Conservation (phyloP, 2,797 vertebrate species). For the Microchirus variegatus region DNA sequence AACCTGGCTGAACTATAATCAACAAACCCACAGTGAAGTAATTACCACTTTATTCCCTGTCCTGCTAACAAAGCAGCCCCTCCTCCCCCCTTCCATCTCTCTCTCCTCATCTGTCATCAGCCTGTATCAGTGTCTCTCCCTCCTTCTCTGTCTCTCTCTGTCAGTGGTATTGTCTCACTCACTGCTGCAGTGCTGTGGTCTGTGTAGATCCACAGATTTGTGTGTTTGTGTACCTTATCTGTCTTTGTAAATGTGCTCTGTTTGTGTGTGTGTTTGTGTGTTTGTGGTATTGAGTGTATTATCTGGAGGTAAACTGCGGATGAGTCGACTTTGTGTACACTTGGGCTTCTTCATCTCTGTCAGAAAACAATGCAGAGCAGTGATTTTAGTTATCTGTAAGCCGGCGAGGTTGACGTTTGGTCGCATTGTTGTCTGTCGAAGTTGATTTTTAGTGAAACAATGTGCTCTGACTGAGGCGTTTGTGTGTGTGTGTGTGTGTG, state of each 20-base stretch:
- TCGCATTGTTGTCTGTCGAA: slow-evolving; percentile 44
- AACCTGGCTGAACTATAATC: slow-evolving; percentile 82
- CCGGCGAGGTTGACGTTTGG: slow-evolving; percentile 49
- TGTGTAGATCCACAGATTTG: slow-evolving; percentile 37
- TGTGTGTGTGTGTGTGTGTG: slow-evolving; percentile 3
- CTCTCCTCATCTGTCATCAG: slow-evolving; percentile 55
- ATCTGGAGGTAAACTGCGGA: slow-evolving; percentile 51
- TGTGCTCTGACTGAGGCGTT: slow-evolving; percentile 31
- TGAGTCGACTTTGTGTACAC: slow-evolving; percentile 50
- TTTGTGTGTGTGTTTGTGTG: slow-evolving; percentile 60
- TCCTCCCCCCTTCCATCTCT: slow-evolving; percentile 9
- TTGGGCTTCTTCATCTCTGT: slow-evolving; percentile 49
- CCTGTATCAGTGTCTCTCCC: slow-evolving; percentile 48
- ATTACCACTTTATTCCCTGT: slow-evolving; percentile 77
- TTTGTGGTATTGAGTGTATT: slow-evolving; percentile 52
- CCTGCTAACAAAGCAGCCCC: slow-evolving; percentile 71
- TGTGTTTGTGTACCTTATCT: slow-evolving; percentile 49
- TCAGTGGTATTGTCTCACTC: slow-evolving; percentile 55
- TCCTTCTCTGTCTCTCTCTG: slow-evolving; percentile 22
- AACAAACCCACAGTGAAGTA: slow-evolving; percentile 81
- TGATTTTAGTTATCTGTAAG: slow-evolving; percentile 56
- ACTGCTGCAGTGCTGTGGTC: slow-evolving; percentile 13
- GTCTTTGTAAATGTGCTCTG: slow-evolving; percentile 51
- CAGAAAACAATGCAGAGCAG: slow-evolving; percentile 56
- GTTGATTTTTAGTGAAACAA: slow-evolving; percentile 58